Evolutionary conservation across 2,113 vertebrate species (phyloP), one percentile per base, ranked within the genome.

Genomic region (Anoplopoma fimbria): DNA sequence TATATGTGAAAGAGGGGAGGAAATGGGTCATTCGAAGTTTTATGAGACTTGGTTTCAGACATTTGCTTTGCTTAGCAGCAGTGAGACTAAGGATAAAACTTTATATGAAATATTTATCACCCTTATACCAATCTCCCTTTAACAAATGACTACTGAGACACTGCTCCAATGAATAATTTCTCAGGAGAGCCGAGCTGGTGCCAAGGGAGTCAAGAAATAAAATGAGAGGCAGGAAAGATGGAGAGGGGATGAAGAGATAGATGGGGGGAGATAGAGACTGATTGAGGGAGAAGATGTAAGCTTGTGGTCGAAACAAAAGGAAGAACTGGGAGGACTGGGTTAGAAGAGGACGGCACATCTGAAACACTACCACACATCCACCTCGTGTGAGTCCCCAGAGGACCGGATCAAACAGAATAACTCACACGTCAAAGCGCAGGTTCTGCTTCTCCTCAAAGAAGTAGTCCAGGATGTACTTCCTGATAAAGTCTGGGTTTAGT

Each of bases 391-490:
- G 68, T 84, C 82, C 80, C 81, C 82, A 2, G 78, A 88, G 77
- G 85, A 85, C 17, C 17, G 9, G 81, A 85, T 89, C 77, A 91
- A 92, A 94, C 51, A 19, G 75, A 93, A 87, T 86, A 88, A 96
- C 98, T 98, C 88, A 99, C 98, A 98, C 95, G 91, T 99, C 97
- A 69, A 99, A 98, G 79, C 98, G 97, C 31, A 99, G 96, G 91
- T 96, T 98, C 95, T 99, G 98, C 88, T 97, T 97, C 95, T 99
- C 97, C 94, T 99, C 98, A 33, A 99, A 99, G 93, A 97, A 98
- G 91, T 98, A 99, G 93, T 99, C 96, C 38, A 98, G 95, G 60
- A 99, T 97, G 79, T 97, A 99, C 87, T 99, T 99, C 91, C 96
- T 96, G 91, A 99, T 96, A 57, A 99, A 99, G 90, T 99, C 98